phyloP scores from a whole-genome alignment of 1,140 invertebrate genomes.

The Antheraea mylitta region DNA sequence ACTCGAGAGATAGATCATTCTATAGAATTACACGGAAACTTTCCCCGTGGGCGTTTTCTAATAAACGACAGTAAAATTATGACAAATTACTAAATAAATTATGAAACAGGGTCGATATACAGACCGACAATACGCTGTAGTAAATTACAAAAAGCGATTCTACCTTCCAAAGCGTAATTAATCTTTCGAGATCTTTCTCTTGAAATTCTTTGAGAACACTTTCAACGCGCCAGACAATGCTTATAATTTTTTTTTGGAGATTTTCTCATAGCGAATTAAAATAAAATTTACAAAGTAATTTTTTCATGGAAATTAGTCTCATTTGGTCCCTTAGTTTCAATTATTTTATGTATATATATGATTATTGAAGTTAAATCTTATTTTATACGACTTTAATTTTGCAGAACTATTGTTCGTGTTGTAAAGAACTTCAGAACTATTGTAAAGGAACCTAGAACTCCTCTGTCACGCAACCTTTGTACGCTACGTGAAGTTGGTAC shows the following conservation, averaged over 20 bases:
- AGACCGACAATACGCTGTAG: background rate
- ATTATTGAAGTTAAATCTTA: too few species aligned
- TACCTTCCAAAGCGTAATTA: conserved; percentile 9
- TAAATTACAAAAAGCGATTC: conserved; percentile 1
- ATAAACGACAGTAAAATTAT: conserved; percentile 13
- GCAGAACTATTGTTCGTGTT: too few species aligned
- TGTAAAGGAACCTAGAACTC: too few species aligned
- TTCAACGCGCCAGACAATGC: background rate
- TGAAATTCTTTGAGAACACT: conserved; percentile 2
- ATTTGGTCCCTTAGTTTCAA: background rate
- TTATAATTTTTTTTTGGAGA: background rate
- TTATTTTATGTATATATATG: background rate
- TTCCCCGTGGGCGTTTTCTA: conserved; percentile 2
- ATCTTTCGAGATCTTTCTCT: conserved; percentile 5
- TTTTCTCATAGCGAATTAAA: background rate
- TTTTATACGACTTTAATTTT: too few species aligned
- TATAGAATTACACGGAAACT: background rate
- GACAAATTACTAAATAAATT: conserved; percentile 17
- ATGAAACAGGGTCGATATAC: conserved; percentile 10
- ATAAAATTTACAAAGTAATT: background rate
- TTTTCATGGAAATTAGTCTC: background rate
- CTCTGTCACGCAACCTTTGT: too few species aligned
- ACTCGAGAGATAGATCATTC: background rate
- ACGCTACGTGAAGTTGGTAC: too few species aligned
- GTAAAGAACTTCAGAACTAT: too few species aligned